These are phyloP conservation scores for Corvus hawaiiensis DNA, from an alignment of 2,113 vertebrate genomes.

Conservation along the genomic window DNA sequence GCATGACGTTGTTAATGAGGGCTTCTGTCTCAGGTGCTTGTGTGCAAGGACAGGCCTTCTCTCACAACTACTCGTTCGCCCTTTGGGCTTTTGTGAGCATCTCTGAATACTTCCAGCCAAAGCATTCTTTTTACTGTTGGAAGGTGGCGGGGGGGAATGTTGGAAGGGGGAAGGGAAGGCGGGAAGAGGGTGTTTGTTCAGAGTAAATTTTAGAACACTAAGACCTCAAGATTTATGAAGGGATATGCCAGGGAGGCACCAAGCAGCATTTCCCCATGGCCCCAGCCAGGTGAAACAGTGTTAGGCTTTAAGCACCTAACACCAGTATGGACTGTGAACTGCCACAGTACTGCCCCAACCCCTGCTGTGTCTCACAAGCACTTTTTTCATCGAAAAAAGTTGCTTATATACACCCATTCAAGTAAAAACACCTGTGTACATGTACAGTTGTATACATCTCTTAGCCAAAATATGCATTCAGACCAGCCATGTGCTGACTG, in stretches of 20 bases:
- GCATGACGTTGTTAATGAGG: rapidly evolving
- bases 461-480: not conserved
- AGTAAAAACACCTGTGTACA: not conserved
- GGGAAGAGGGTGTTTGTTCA: rapidly evolving
- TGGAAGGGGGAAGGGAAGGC: rapidly evolving
- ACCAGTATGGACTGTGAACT: not conserved
- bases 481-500: not conserved
- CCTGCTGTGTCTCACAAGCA: not conserved
- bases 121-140: not conserved
- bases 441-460: rapidly evolving
- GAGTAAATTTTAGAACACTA: not conserved
- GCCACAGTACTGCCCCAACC: too few species aligned
- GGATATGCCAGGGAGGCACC: not conserved
- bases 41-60: not conserved
- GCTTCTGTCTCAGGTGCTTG: not conserved
- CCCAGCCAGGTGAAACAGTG: not conserved
- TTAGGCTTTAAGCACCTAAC: not conserved
- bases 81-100: not conserved
- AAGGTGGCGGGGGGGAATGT: rapidly evolving
- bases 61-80: rapidly evolving
- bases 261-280: not conserved
- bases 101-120: not conserved
- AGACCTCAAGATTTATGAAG: not conserved
- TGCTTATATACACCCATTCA: not conserved
- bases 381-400: not conserved